Evolutionary conservation across 2,113 vertebrate genomes (phyloP).

Genomic region (Elephantulus edwardii): DNA sequence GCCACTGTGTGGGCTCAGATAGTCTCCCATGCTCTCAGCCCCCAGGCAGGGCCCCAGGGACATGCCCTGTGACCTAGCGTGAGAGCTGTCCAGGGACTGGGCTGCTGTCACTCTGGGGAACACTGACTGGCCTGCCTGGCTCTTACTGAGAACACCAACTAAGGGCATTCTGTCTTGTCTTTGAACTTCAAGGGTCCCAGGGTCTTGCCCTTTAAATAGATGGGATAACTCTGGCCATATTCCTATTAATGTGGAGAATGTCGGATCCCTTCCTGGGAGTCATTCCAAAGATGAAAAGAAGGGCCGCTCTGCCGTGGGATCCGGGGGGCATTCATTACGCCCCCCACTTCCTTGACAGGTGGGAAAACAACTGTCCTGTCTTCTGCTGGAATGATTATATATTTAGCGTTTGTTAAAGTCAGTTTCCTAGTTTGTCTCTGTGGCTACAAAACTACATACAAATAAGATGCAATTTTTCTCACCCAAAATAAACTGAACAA

Average conservation of each 20-base stretch:
- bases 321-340: slow-evolving; percentile 37
- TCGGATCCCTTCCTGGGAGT: neutral
- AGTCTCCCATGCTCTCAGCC: neutral
- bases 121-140: neutral
- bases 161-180: slow-evolving; percentile 14
- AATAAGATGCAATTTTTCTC: slow-evolving; percentile 59
- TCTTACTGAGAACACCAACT: slow-evolving; percentile 15
- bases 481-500: slow-evolving; percentile 68
- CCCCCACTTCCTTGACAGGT: slow-evolving; percentile 75
- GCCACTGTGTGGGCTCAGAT: accelerated
- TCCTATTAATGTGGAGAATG: neutral
- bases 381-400: slow-evolving; percentile 63
- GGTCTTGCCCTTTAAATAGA: slow-evolving; percentile 52
- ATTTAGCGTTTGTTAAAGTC: slow-evolving; percentile 81
- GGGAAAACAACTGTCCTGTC: slow-evolving; percentile 53
- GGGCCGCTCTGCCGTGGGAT: neutral
- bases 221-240: neutral
- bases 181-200: neutral
- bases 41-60: accelerated
- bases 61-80: neutral
- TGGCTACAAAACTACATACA: slow-evolving; percentile 57
- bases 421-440: slow-evolving; percentile 53
- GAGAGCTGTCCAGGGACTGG: accelerated
- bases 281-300: neutral
- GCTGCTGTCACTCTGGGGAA: accelerated